A percentile compares a stretch with the other conserved stretches of the same genome.
phyloP scores from a whole-genome alignment of 2,797 vertebrate species.

The Psittacula echo region DNA sequence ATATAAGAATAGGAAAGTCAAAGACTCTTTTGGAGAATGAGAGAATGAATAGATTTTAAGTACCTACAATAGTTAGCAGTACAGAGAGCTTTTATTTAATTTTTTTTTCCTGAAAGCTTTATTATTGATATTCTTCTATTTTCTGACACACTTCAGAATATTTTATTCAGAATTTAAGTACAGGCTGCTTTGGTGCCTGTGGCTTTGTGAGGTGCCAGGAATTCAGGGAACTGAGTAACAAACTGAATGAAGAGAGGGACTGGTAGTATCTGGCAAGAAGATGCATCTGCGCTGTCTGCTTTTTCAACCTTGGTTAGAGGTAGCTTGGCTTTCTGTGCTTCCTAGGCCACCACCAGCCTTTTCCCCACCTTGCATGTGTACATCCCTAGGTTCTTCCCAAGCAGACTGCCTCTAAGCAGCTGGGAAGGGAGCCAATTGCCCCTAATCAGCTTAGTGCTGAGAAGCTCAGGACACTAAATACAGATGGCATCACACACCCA shows the following conservation, averaged over 20 bases:
- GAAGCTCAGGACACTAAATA: constrained; percentile 12
- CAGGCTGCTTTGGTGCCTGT: background rate
- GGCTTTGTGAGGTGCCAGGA: background rate
- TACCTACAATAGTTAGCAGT: background rate
- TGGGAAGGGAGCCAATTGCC: constrained; percentile 18
- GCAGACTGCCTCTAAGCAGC: constrained; percentile 13
- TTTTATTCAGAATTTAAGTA: background rate
- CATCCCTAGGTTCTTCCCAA: background rate
- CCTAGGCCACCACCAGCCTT: background rate
- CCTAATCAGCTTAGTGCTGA: constrained; percentile 20
- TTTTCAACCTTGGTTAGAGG: background rate
- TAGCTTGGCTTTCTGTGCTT: background rate
- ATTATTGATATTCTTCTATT: background rate
- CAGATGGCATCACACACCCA: constrained; percentile 1
- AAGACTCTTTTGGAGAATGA: background rate
- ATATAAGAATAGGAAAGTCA: background rate
- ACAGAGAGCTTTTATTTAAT: no score
- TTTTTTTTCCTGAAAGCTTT: background rate
- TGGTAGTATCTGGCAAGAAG: background rate
- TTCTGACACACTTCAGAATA: background rate
- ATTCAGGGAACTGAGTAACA: background rate
- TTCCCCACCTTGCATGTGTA: background rate
- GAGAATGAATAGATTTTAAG: background rate
- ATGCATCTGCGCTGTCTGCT: background rate
- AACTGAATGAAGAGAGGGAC: background rate